Base-by-base conservation (phyloP, 2,888 invertebrate genomes). In the Ochropacha duplaris region DNA sequence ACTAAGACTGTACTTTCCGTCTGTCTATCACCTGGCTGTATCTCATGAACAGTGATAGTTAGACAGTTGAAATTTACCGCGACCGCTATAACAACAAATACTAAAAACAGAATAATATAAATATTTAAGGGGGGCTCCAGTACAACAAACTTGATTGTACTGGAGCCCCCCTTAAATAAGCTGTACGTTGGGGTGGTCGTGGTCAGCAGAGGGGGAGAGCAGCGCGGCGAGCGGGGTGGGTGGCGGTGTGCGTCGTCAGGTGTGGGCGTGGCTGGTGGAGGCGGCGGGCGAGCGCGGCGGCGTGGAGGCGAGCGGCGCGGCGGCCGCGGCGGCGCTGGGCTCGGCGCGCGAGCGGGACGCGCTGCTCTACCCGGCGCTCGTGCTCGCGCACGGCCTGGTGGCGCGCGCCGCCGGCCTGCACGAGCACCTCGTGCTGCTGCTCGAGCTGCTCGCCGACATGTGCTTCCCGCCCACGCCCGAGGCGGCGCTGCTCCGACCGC, bases 361-460 rank as follows among this genome's bases (percentile, higher is more conserved):
- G 49, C 22, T 49, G 69, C 72, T 56, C 16, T 75, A 75, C 68
- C 72, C 79, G 59, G 67, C 64, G 55, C 59, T 80, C 54, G 65
- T 79, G 31, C 50, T 34, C 16, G 14, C 24, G 50, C 71, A 86
- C 31, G 90, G 64, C 14, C 65, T 69, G 26, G 71, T 69, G 60
- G 73, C 87, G 55, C 96, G 96, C 74, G 94, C 95, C 19, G 94
- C 95, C 8, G 96, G 96, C 0, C 92, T 96, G 59, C 95, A 95
- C 93, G 97, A 97, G 87, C 95, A 94, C 73, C 94, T 97, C 73
- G 96, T 96, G 94, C 94, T 95, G 63, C 87, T 96, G 39, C 82
- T 97, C 52, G 94, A 95, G 76, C 86, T 96, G 76, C 95, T 95
- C 72, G 86, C 95, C 31, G 94, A 95, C 66, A 87, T 96, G 66